These are phyloP conservation scores for Leptinotarsa haldemani DNA, from an alignment of 2,888 invertebrate genomes.

Conservation along the genomic window DNA sequence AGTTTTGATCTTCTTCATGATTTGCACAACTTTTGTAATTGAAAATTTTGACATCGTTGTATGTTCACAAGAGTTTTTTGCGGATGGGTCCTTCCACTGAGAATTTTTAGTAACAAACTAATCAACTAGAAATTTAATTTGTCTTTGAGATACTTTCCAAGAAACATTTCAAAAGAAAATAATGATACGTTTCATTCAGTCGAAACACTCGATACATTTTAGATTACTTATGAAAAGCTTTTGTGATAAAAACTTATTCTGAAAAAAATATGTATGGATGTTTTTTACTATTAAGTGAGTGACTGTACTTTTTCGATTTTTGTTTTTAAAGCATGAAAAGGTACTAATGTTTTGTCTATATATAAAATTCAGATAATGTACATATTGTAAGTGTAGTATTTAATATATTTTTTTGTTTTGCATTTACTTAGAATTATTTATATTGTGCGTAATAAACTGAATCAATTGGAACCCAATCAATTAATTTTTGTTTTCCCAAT, in stretches of 20 bases:
- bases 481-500: conserved; percentile 1
- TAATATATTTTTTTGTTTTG: conserved; percentile 50
- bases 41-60: too few species aligned
- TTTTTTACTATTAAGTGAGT: conserved; percentile 44
- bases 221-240: conserved; percentile 52
- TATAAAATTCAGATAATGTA: conserved; percentile 46
- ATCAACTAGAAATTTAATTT: not conserved
- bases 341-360: conserved; percentile 48
- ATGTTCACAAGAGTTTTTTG: too few species aligned
- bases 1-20: not conserved
- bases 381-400: conserved; percentile 51
- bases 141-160: not conserved
- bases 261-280: conserved; percentile 37
- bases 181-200: conserved; percentile 9
- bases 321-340: conserved; percentile 44
- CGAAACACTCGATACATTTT: conserved; percentile 29
- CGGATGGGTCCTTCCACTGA: too few species aligned
- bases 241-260: conserved; percentile 51
- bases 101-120: too few species aligned
- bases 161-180: not conserved
- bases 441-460: conserved; percentile 51
- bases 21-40: not conserved
- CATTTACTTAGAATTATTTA: conserved; percentile 53
- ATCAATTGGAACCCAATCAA: conserved; percentile 31
- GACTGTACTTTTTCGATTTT: conserved; percentile 46